Evolutionary conservation across 2,888 invertebrate species (phyloP).

Genomic region (Diadromus collaris): DNA sequence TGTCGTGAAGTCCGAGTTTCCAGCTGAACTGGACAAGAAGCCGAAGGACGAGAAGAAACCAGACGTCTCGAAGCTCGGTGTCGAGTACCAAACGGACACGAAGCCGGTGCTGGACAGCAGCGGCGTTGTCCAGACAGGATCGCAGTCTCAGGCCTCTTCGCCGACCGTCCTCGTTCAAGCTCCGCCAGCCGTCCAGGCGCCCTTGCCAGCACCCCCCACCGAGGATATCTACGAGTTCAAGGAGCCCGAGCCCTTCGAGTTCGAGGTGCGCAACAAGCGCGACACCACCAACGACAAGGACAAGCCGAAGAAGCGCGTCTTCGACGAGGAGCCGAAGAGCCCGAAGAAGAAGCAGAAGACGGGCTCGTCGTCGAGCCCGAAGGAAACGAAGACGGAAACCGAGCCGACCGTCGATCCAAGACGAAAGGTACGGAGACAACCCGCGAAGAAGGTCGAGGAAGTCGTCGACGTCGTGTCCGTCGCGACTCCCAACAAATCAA

Average conservation of each 20-base stretch:
- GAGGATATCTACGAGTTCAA: constrained; percentile 93
- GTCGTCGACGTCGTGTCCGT: constrained; percentile 52
- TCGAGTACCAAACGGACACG: constrained; percentile 44
- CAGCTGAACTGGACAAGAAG: constrained; percentile 70
- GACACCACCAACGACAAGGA: constrained; percentile 75
- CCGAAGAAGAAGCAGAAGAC: constrained; percentile 78
- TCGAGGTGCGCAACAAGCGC: constrained; percentile 83
- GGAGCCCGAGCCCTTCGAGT: constrained; percentile 93
- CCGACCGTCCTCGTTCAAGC: constrained; percentile 9
- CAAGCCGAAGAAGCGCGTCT: constrained; percentile 76
- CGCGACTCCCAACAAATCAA: constrained; percentile 60
- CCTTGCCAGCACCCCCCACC: constrained; percentile 60
- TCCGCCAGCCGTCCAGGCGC: constrained; percentile 29
- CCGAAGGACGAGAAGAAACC: constrained; percentile 73
- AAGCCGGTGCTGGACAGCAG: constrained; percentile 52
- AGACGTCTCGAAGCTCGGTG: constrained; percentile 74
- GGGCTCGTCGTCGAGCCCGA: constrained; percentile 55
- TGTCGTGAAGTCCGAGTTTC: constrained; percentile 76
- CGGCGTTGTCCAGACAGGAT: constrained; percentile 37
- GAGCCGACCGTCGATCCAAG: constrained; percentile 53
- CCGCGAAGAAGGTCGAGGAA: constrained; percentile 65
- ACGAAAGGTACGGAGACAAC: constrained; percentile 65
- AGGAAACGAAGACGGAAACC: constrained; percentile 59
- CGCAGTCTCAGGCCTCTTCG: constrained; percentile 56
- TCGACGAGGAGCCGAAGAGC: constrained; percentile 76